Evolutionary conservation across 2,888 invertebrate genomes (phyloP).

Genomic region (Polydrusus cervinus): DNA sequence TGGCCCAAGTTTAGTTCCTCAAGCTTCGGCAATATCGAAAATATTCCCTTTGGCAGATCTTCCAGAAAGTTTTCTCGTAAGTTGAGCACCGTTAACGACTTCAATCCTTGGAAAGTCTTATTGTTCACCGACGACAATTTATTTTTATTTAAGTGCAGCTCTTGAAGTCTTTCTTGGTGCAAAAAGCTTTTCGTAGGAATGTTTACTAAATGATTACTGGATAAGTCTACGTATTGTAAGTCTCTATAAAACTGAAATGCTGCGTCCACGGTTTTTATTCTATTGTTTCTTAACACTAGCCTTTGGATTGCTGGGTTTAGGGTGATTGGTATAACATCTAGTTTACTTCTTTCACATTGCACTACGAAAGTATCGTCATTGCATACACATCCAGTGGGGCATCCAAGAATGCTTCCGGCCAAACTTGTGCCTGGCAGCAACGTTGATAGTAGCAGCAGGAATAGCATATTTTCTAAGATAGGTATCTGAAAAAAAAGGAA

Average conservation of each 20-base stretch:
- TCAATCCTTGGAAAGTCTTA: conserved; percentile 85
- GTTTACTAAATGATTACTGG: conserved; percentile 87
- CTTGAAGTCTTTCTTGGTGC: conserved; percentile 86
- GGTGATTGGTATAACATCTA: conserved; percentile 92
- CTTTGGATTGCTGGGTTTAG: conserved; percentile 92
- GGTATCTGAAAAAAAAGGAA: conserved; percentile 34
- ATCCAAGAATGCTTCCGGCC: conserved; percentile 78
- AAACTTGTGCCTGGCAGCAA: conserved; percentile 53
- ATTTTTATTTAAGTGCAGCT: conserved; percentile 88
- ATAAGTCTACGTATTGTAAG: conserved; percentile 88
- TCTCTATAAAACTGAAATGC: conserved; percentile 92
- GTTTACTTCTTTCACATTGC: conserved; percentile 87
- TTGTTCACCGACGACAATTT: conserved; percentile 88
- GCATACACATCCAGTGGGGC: conserved; percentile 91
- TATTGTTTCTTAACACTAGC: conserved; percentile 88
- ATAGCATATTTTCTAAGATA: conserved; percentile 33
- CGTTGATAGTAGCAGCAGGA: conserved; percentile 56
- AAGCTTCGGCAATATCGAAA: conserved; percentile 82
- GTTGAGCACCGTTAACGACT: conserved; percentile 86
- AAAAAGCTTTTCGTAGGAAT: conserved; percentile 87
- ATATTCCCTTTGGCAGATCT: conserved; percentile 83
- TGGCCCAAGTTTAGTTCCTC: conserved; percentile 91
- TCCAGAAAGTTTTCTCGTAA: conserved; percentile 88
- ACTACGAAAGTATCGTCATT: conserved; percentile 92
- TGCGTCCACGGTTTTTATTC: conserved; percentile 91